Conservation (phyloP, 1,140 invertebrate genomes). For the Drosophila saltans region DNA sequence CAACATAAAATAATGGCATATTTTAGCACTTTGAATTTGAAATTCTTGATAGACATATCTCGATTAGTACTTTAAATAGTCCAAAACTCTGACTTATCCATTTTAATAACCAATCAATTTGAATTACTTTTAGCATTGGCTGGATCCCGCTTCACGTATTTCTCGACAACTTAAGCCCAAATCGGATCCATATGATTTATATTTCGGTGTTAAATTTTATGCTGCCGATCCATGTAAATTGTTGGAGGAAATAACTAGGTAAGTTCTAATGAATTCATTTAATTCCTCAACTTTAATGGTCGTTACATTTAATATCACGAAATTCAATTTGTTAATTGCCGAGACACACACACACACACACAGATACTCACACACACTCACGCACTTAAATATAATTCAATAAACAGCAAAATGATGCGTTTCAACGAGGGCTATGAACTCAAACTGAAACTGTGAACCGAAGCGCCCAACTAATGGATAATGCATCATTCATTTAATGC, state of each 20-base stretch:
- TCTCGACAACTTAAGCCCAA: conserved; percentile 91
- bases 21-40: too few relatives aligned
- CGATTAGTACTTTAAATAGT: too few relatives aligned
- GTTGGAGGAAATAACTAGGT: conserved; percentile 97
- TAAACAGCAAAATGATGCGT: conserved; percentile 51
- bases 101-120: too few relatives aligned
- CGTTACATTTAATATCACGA: conserved; percentile 60
- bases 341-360: conserved; percentile 23
- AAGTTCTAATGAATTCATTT: conserved; percentile 55
- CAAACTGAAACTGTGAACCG: conserved; percentile 39
- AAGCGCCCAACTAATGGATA: conserved; percentile 68
- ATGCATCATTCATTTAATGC: conserved; percentile 70
- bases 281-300: conserved; percentile 32
- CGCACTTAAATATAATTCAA: conserved; percentile 53
- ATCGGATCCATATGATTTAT: conserved; percentile 93
- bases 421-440: conserved; percentile 24
- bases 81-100: too few relatives aligned
- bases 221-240: conserved; percentile 98
- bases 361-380: conserved; percentile 16
- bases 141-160: conserved; percentile 93
- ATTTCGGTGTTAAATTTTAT: conserved; percentile 99
- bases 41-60: too few relatives aligned
- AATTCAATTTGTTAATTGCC: conserved; percentile 78
- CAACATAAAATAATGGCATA: not conserved
- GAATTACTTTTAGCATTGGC: conserved; percentile 89